These are phyloP conservation scores for Phycodurus eques DNA, from an alignment of 2,113 vertebrate species.

Conservation along the genomic window DNA sequence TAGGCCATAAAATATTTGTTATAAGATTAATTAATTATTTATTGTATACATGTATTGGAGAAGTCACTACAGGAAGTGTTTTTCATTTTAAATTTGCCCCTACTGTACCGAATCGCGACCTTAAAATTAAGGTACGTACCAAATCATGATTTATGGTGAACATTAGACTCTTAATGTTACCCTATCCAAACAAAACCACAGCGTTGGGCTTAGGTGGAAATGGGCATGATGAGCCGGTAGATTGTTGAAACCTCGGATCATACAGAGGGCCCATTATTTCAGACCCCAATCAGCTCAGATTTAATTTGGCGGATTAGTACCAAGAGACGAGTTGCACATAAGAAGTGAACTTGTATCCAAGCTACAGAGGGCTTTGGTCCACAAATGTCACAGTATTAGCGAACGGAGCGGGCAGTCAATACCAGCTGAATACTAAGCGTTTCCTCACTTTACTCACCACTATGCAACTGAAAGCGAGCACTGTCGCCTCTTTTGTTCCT, in stretches of 20 bases:
- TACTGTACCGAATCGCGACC: too few species aligned
- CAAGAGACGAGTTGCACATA: conserved; percentile 13
- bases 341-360: conserved; percentile 35
- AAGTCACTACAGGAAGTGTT: too few species aligned
- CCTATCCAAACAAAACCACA: neutral
- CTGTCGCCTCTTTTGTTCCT: conserved; percentile 64
- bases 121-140: too few species aligned
- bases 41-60: too few species aligned
- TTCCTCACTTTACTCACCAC: conserved; percentile 60
- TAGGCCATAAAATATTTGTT: too few species aligned
- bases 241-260: neutral
- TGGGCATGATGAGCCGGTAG: neutral
- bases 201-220: neutral
- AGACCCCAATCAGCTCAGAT: neutral
- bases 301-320: conserved; percentile 21
- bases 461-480: conserved; percentile 61
- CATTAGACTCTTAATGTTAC: too few species aligned
- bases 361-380: conserved; percentile 39
- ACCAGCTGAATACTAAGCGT: conserved; percentile 68
- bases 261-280: neutral
- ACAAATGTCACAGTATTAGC: conserved; percentile 64
- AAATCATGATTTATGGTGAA: too few species aligned
- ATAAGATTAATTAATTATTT: too few species aligned
- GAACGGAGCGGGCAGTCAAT: conserved; percentile 50
- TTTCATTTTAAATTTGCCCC: too few species aligned